These are phyloP conservation scores for Cettia cetti DNA, from an alignment of 2,113 vertebrate genomes.

Conservation along the genomic window DNA sequence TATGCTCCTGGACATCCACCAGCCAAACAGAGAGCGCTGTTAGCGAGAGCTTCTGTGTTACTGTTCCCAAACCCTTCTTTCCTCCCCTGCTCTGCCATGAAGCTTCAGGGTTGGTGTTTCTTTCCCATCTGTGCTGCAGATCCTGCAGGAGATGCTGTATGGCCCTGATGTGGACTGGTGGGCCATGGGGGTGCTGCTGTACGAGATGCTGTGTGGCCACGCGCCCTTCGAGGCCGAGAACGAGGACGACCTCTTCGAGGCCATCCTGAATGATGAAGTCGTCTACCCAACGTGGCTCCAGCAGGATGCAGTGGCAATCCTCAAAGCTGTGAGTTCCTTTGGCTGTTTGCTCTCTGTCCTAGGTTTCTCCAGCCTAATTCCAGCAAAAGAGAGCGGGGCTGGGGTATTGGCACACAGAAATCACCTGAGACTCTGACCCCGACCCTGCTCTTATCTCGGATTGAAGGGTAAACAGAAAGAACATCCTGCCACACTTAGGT, in stretches of 20 bases:
- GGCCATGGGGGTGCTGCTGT: slow-evolving; percentile 95
- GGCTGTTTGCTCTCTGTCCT: not conserved
- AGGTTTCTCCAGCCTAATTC: not conserved
- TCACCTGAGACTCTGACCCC: accelerated
- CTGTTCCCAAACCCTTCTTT: not conserved
- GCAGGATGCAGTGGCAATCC: slow-evolving; percentile 84
- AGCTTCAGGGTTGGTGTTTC: not conserved
- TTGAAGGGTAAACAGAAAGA: not conserved
- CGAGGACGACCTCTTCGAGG: slow-evolving; percentile 95
- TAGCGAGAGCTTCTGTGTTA: accelerated
- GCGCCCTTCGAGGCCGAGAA: slow-evolving; percentile 97
- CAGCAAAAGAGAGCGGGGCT: not conserved
- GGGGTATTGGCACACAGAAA: not conserved
- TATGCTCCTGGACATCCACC: not conserved
- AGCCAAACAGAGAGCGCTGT: not conserved
- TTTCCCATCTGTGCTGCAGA: slow-evolving; percentile 67
- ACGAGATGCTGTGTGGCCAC: slow-evolving; percentile 95
- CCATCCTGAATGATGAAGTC: slow-evolving; percentile 92
- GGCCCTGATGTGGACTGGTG: slow-evolving; percentile 98
- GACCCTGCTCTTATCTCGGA: not conserved
- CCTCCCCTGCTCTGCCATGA: not conserved
- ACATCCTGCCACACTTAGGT: not conserved
- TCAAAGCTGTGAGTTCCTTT: slow-evolving; percentile 87
- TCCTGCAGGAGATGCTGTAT: slow-evolving; percentile 95
- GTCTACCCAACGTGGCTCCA: slow-evolving; percentile 91